These are phyloP conservation scores for Dryas iulia DNA, from an alignment of 1,140 invertebrate species.

Conservation along the genomic window DNA sequence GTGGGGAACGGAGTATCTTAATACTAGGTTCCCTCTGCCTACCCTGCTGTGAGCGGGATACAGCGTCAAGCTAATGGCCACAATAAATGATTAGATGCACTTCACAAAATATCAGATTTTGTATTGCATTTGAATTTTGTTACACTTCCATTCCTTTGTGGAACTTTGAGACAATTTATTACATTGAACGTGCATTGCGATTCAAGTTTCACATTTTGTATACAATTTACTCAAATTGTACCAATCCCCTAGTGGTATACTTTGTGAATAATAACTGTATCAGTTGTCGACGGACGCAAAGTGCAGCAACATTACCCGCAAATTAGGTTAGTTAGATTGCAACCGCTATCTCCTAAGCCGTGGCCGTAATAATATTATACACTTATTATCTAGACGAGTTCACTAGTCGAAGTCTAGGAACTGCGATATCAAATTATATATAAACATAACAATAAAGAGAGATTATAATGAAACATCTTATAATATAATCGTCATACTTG, in stretches of 20 bases:
- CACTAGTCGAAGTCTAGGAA: not conserved
- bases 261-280: conserved; percentile 50
- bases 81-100: conserved; percentile 27
- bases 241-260: conserved; percentile 44
- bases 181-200: conserved; percentile 12
- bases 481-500: not conserved
- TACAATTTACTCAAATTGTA: conserved; percentile 43
- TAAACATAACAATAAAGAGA: conserved; percentile 4
- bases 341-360: conserved; percentile 54
- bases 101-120: conserved; percentile 20
- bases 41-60: no score
- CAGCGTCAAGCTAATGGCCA: no score
- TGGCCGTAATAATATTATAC: conserved; percentile 31
- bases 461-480: not conserved
- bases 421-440: not conserved
- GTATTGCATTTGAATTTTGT: conserved; percentile 19
- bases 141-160: conserved; percentile 19
- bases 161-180: conserved; percentile 32
- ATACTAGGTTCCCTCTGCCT: no score
- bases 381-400: conserved; percentile 26
- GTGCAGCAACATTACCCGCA: conserved; percentile 50
- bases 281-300: conserved; percentile 46
- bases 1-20: no score
- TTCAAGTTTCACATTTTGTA: conserved; percentile 35
- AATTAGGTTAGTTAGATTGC: conserved; percentile 67